Conservation (phyloP, 2,888 invertebrate species). For the Uloborus plumipes region DNA sequence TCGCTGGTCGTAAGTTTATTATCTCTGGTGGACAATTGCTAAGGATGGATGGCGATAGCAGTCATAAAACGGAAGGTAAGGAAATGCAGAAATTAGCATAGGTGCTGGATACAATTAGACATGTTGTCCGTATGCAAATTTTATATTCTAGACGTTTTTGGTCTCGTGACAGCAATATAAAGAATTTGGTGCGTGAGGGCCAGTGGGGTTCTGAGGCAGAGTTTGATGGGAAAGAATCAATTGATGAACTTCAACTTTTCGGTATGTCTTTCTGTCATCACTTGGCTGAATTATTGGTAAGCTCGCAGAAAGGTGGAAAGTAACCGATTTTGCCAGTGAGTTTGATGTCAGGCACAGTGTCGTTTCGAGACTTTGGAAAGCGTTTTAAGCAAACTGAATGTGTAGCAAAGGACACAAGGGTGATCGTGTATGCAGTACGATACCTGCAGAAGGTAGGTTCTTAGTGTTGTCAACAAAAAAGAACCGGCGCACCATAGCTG, state of each 20-base stretch:
- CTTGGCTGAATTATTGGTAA: conserved; percentile 16
- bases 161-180: not conserved
- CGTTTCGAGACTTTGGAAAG: conserved; percentile 14
- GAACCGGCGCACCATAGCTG: not conserved
- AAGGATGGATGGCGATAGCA: no score
- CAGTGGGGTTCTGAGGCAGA: no score
- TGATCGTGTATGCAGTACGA: not conserved
- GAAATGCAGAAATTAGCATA: no score
- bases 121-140: no score
- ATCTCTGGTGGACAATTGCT: no score
- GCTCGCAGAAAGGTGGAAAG: conserved; percentile 9
- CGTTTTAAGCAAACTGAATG: conserved; percentile 16
- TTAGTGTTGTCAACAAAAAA: conserved; percentile 3
- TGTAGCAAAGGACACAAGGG: not conserved
- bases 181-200: conserved; percentile 5
- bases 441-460: conserved; percentile 8
- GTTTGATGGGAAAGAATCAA: no score
- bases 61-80: no score
- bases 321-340: conserved; percentile 15
- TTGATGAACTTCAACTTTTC: conserved; percentile 5
- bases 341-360: no score
- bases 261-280: not conserved
- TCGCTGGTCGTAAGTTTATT: no score
- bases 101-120: no score
- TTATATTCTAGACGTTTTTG: no score